A percentile compares a stretch with the other conserved stretches of the same genome.
Conservation (phyloP, 1,140 invertebrate genomes). For the Branchinecta lindahli region DNA sequence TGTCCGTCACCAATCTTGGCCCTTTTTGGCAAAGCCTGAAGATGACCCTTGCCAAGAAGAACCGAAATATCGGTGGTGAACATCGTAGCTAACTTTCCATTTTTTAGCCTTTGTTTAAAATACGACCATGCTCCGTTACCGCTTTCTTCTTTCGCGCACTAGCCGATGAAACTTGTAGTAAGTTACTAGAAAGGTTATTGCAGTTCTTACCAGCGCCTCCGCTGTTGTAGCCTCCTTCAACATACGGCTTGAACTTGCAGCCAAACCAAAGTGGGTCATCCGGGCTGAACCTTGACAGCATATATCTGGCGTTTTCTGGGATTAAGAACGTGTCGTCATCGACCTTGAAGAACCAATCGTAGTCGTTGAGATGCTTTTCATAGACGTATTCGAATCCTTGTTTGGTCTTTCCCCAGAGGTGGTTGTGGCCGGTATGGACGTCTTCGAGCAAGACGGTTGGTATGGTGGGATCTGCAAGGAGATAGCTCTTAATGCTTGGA, state of each 20-base stretch:
- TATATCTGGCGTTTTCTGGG: constrained; percentile 29
- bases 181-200: too few species aligned
- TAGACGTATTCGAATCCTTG: constrained; percentile 23
- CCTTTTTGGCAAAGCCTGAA: constrained; percentile 25
- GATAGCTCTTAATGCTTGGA: too few species aligned
- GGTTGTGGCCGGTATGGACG: background rate
- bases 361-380: constrained; percentile 19
- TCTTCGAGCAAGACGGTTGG: too few species aligned
- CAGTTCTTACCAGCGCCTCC: constrained; percentile 31
- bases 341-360: constrained; percentile 24
- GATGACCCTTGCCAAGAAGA: too few species aligned
- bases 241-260: constrained; percentile 23
- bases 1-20: background rate
- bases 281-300: constrained; percentile 24
- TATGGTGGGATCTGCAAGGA: too few species aligned
- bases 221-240: constrained; percentile 32
- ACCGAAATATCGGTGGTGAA: too few species aligned
- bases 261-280: constrained; percentile 25
- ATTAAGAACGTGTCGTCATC: constrained; percentile 32
- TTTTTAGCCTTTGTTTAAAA: too few species aligned
- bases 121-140: too few species aligned
- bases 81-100: constrained; percentile 13
- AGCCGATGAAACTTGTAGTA: background rate
- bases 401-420: constrained; percentile 25
- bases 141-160: background rate